Conservation (phyloP, 1,140 invertebrate genomes). For the Neelides sp. region DNA sequence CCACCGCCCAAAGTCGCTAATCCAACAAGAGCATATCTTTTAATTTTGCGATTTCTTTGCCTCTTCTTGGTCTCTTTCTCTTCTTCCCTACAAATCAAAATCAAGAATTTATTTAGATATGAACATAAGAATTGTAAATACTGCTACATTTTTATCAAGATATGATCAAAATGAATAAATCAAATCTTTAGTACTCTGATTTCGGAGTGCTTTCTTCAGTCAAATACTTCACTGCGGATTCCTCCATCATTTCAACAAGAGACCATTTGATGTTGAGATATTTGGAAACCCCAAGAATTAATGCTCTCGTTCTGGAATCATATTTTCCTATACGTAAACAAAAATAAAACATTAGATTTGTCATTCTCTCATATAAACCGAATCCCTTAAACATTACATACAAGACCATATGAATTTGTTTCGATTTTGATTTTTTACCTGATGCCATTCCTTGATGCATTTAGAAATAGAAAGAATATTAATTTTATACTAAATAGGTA, state of each 20-base stretch:
- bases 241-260: conserved; percentile 42
- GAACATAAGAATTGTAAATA: conserved; percentile 7
- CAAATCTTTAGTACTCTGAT: conserved; percentile 35
- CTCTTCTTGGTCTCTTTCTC: conserved; percentile 39
- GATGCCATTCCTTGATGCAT: too few species aligned
- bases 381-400: too few species aligned
- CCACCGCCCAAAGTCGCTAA: conserved; percentile 52
- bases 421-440: too few species aligned
- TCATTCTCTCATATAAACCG: too few species aligned
- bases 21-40: conserved; percentile 50
- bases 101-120: conserved; percentile 7
- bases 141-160: too few species aligned
- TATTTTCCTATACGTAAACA: conserved; percentile 42
- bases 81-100: conserved; percentile 34
- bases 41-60: conserved; percentile 44
- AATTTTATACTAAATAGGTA: too few species aligned
- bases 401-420: too few species aligned
- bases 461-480: too few species aligned
- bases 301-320: conserved; percentile 49
- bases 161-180: conserved; percentile 7
- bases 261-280: conserved; percentile 43
- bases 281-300: conserved; percentile 45
- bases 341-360: conserved; percentile 6
- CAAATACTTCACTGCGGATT: conserved; percentile 38
- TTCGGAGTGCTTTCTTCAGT: conserved; percentile 33